Base-by-base conservation (phyloP, 2,113 vertebrate species). In the Sander lucioperca region DNA sequence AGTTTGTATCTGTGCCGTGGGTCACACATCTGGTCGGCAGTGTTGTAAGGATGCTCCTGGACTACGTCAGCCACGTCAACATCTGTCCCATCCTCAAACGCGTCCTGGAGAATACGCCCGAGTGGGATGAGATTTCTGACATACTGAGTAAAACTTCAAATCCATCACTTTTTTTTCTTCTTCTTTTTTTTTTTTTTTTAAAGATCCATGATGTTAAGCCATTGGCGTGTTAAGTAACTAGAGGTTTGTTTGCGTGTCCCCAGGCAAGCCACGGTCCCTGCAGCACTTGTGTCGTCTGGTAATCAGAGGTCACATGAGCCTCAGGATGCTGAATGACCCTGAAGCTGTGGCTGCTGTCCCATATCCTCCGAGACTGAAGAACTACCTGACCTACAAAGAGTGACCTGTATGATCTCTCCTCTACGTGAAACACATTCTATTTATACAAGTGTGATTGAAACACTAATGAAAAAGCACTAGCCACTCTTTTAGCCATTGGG, bases 231-330 rank as follows among this genome's bases (percentile, higher is more conserved):
- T n/a, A n/a, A 16, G 5, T 1, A 69, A 19, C n/a, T 57, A 3
- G 6, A 63, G 50, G 1, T 77, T 3, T 61, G 5, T 73, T 21
- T 69, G 10, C 86, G 63, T 69, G 54, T 27, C 86, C 0, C 67
- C 69, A 99, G 97, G 94, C 79, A 96, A 95, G 57, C 97, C 97
- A n/a, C 94, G 95, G 21, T 88, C 96, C 1, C 78, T 98, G 91
- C 96, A 96, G 85, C 97, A 97, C 88, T 91, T 97, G 74, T 97
- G 96, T 89, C 94, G 96, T 13, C 90, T 98, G 85, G 95, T 95
- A 72, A 95, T 98, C 91, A 94, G 96, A 76, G 94, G 93, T 89
- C 86, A 84, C 45, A 81, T 97, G 94, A 95, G 94, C 48, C 84
- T 94, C 43, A 94, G 80, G 69, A 93, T 54, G 53, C 93, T 97